These are phyloP conservation scores for Plutomurus gul DNA, from an alignment of 1,140 invertebrate species.

Conservation along the genomic window DNA sequence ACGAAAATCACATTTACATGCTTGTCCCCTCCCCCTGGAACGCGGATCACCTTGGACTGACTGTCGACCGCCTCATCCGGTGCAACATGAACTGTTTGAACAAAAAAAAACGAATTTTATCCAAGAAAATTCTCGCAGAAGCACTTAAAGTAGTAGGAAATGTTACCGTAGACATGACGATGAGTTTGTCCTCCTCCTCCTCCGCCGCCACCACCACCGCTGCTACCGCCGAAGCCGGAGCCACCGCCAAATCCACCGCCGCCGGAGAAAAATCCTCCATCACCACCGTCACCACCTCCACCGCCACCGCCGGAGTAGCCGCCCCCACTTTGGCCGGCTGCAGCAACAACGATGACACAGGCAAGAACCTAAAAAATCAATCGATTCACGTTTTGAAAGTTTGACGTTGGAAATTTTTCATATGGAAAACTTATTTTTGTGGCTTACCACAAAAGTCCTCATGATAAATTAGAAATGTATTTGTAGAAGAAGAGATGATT, in stretches of 20 bases:
- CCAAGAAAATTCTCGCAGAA: no score
- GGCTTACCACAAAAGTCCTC: no score
- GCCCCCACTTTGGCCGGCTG: neutral
- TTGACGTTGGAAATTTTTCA: no score
- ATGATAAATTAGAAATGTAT: no score
- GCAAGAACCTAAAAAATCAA: conserved; percentile 16
- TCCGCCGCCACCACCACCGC: neutral
- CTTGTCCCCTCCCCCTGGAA: conserved; percentile 29
- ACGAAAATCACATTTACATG: conserved; percentile 73
- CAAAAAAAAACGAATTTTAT: no score
- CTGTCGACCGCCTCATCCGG: neutral
- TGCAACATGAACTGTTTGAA: neutral
- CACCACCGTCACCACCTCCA: neutral
- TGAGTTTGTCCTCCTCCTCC: conserved; percentile 11
- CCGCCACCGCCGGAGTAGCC: conserved; percentile 4
- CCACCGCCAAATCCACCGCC: no score
- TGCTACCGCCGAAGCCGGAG: conserved; percentile 1
- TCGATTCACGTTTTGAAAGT: no score
- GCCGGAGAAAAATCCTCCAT: neutral
- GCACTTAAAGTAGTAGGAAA: neutral
- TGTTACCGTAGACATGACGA: conserved; percentile 12
- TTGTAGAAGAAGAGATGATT: no score
- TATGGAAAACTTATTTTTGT: no score
- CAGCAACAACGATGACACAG: neutral
- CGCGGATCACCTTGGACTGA: conserved; percentile 21